Conservation (phyloP, 2,797 vertebrate species). For the Cyclura pinguis region DNA sequence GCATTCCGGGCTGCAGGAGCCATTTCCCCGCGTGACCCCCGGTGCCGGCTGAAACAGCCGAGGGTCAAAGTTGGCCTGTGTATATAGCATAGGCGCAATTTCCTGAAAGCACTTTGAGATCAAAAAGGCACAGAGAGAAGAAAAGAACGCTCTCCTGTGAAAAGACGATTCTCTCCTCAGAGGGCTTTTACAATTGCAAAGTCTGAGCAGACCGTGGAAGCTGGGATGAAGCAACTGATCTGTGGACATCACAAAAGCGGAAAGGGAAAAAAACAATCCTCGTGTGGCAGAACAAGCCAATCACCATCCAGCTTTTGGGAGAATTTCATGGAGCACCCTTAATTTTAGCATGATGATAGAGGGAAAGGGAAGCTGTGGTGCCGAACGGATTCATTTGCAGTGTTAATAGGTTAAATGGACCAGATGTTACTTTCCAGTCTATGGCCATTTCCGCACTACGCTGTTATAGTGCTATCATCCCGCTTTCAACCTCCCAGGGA, state of each 20-base stretch:
- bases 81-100: rapidly evolving
- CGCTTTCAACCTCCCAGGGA: too few relatives aligned
- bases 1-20: background rate
- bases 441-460: too few relatives aligned
- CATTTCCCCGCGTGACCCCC: background rate
- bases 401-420: too few relatives aligned
- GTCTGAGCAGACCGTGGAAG: background rate
- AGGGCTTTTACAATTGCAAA: slow-evolving; percentile 55
- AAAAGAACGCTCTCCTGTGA: background rate
- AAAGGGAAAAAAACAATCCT: background rate
- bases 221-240: background rate
- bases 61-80: slow-evolving; percentile 36
- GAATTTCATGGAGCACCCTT: background rate
- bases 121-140: slow-evolving; percentile 53
- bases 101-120: slow-evolving; percentile 53
- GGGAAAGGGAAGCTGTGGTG: background rate
- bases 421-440: too few relatives aligned
- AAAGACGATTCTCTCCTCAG: slow-evolving; percentile 40
- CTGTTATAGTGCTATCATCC: too few relatives aligned
- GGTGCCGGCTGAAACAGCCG: slow-evolving; percentile 23
- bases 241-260: background rate
- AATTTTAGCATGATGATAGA: background rate
- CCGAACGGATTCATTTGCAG: background rate
- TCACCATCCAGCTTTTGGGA: background rate
- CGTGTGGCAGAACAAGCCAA: too few relatives aligned